Evolutionary conservation across 2,888 invertebrate species (phyloP), one percentile per base, ranked within the genome.

Genomic region (Drosophila parthenogenetica): DNA sequence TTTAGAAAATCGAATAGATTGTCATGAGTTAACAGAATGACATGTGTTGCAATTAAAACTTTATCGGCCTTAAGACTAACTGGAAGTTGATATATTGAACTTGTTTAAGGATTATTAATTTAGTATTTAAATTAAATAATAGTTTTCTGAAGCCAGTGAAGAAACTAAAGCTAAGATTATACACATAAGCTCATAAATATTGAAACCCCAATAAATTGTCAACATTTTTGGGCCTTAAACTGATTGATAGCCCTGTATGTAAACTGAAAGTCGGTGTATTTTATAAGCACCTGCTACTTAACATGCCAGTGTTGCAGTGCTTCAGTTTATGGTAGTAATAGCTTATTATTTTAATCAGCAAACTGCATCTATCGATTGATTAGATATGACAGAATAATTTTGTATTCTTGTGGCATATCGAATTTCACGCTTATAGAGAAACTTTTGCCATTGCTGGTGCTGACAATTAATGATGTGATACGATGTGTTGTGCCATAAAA

Each of bases 41-140:
- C 75, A 77, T 64, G 48, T 78, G 74, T 40, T 57, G 58, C 72
- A 73, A 73, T 73, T 73, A 73, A 76, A 73, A 48, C 42, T 43
- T 55, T 55, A 55, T 55, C 43, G 42, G 32, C 54, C 43, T 29
- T 42, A 29, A 16, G 17, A 16, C 43, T 50, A n/a, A 35, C 11
- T 1, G 2, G 32, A 19, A 19, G 7, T 0, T 3, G 43, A 32
- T 11, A 14, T 14, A 32, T 43, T 55, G 14, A 14, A 32, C 54
- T 43, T 43, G 43, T 19, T 55, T 42, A 42, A 17, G 11, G 43
- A 7, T 35, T 35, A 14, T 16, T 40, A 40, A 42, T 17, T 17
- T 17, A 19, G 16, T 17, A 42, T 17, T 17, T 42, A 16, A 17
- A 42, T 16, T 2, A 16, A 42, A 19, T 42, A 10, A 8, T 29